Conservation (phyloP, 1,140 invertebrate genomes). For the Drepana arcuata region DNA sequence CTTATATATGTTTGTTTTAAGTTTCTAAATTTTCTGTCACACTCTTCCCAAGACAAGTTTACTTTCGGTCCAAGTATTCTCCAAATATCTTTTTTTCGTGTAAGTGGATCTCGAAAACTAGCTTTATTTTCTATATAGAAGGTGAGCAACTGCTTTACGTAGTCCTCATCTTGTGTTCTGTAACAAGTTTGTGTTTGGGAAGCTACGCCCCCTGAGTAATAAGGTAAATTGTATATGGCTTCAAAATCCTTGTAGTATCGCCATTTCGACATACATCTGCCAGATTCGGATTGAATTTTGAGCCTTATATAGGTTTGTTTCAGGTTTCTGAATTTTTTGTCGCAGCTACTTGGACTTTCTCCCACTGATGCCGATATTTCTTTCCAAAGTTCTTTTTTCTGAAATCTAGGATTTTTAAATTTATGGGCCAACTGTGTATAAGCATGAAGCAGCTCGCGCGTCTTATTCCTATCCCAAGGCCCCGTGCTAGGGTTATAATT, state of each 20-base stretch:
- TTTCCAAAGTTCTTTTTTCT: slow-evolving; percentile 61
- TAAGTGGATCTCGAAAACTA: slow-evolving; percentile 43
- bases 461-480: slow-evolving; percentile 49
- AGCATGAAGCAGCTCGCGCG: slow-evolving; percentile 37
- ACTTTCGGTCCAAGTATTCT: slow-evolving; percentile 34
- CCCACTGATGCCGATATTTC: slow-evolving; percentile 46
- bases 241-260: slow-evolving; percentile 57
- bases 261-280: slow-evolving; percentile 49
- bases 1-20: slow-evolving; percentile 59
- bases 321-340: slow-evolving; percentile 59
- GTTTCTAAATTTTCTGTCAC: slow-evolving; percentile 60
- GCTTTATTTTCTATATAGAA: slow-evolving; percentile 54
- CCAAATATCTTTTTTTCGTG: slow-evolving; percentile 52
- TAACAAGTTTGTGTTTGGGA: slow-evolving; percentile 13
- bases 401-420: slow-evolving; percentile 47
- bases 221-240: slow-evolving; percentile 28
- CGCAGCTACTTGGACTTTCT: slow-evolving; percentile 39
- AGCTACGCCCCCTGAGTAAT: slow-evolving; percentile 6
- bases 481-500: slow-evolving; percentile 41
- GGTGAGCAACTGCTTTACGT: slow-evolving; percentile 38
- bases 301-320: slow-evolving; percentile 58
- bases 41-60: slow-evolving; percentile 43
- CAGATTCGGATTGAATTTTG: slow-evolving; percentile 35
- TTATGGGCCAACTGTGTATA: slow-evolving; percentile 49
- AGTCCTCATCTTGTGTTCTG: slow-evolving; percentile 32